Evolutionary conservation across 2,888 invertebrate species (phyloP).

Genomic region (Agrotis ipsilon): DNA sequence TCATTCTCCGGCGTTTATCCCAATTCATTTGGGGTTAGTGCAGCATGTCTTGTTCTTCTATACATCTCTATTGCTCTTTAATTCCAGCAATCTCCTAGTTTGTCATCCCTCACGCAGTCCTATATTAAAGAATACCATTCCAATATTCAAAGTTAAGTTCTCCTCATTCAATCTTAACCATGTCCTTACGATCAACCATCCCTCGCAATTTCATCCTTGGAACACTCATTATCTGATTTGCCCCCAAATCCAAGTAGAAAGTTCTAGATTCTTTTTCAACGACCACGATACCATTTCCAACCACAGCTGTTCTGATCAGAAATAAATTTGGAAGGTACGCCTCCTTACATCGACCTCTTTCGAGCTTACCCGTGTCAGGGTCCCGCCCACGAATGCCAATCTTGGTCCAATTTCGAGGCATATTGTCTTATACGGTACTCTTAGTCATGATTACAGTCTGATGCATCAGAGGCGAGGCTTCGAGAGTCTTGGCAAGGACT

Average conservation of each 20-base stretch:
- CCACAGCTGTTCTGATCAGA: conserved; percentile 40
- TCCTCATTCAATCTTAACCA: too few relatives aligned
- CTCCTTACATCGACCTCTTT: conserved; percentile 62
- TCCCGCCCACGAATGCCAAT: conserved; percentile 64
- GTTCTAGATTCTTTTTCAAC: conserved; percentile 17
- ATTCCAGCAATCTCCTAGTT: too few relatives aligned
- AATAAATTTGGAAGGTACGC: conserved; percentile 52
- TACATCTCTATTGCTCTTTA: too few relatives aligned
- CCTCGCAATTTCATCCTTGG: too few relatives aligned
- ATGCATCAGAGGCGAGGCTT: conserved; percentile 45
- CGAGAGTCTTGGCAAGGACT: conserved; percentile 33
- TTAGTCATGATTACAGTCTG: conserved; percentile 62
- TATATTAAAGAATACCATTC: too few relatives aligned
- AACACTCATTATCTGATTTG: background rate
- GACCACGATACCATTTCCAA: conserved; percentile 20
- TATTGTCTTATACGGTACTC: conserved; percentile 64
- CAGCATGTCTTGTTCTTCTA: too few relatives aligned
- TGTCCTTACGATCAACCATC: too few relatives aligned
- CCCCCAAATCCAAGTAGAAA: conserved; percentile 12
- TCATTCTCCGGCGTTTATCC: too few relatives aligned
- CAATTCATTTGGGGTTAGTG: too few relatives aligned
- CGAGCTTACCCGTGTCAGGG: conserved; percentile 60
- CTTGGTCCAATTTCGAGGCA: conserved; percentile 66
- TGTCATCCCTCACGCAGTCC: too few relatives aligned
- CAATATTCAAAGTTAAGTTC: too few relatives aligned